Evolutionary conservation across 2,797 vertebrate genomes (phyloP).

Genomic region (Sylvia borin): DNA sequence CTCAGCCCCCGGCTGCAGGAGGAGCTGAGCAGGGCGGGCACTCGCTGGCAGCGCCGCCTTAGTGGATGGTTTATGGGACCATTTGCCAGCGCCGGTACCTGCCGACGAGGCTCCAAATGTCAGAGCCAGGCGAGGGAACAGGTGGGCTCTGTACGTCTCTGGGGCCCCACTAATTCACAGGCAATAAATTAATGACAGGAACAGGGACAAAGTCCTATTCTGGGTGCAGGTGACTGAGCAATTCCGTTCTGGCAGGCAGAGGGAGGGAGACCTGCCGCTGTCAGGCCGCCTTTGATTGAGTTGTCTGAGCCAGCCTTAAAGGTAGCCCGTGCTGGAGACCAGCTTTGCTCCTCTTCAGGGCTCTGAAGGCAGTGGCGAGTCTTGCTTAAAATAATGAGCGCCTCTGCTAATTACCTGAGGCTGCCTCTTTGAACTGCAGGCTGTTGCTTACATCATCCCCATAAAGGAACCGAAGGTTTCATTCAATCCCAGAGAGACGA

Average conservation of each 20-base stretch:
- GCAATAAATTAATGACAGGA: neutral
- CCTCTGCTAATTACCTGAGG: neutral
- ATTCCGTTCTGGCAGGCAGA: slow-evolving; percentile 12
- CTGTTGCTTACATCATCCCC: neutral
- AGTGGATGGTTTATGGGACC: slow-evolving; percentile 41
- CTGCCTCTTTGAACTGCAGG: neutral
- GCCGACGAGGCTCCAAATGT: slow-evolving; percentile 64
- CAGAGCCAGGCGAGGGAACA: slow-evolving; percentile 55
- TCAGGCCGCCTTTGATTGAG: neutral
- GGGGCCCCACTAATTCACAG: slow-evolving; percentile 58
- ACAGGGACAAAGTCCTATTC: slow-evolving; percentile 2
- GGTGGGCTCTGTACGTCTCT: slow-evolving; percentile 56
- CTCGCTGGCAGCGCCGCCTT: fast-evolving
- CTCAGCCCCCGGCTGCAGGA: neutral
- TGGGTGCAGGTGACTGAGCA: slow-evolving; percentile 20
- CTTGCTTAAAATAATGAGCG: neutral
- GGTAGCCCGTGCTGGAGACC: fast-evolving
- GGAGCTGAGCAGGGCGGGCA: neutral
- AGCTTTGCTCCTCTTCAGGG: neutral
- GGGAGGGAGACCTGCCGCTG: neutral
- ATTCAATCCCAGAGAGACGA: fast-evolving
- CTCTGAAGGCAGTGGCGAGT: neutral
- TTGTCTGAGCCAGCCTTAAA: neutral
- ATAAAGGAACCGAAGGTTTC: neutral
- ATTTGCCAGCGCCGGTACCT: neutral